Evolutionary conservation across 2,888 invertebrate species (phyloP).

Genomic region (Taphrorychus bicolor): DNA sequence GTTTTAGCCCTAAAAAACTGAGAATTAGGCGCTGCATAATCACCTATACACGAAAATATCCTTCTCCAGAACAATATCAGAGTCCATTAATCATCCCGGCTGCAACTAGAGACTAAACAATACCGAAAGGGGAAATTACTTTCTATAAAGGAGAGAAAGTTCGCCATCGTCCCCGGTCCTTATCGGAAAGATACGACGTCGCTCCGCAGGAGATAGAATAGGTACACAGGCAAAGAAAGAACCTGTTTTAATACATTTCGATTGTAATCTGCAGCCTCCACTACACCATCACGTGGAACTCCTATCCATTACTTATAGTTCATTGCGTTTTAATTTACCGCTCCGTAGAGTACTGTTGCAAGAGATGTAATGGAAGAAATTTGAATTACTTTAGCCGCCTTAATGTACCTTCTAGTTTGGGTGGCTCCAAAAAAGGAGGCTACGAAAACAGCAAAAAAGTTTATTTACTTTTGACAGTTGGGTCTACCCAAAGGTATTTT

Average conservation of each 20-base stretch:
- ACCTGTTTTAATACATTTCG: conserved; percentile 52
- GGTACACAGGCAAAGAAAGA: conserved; percentile 44
- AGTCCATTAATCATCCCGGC: conserved; percentile 14
- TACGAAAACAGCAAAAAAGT: background rate
- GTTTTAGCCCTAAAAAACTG: background rate
- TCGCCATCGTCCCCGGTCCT: conserved; percentile 27
- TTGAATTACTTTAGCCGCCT: conserved; percentile 28
- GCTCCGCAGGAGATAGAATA: conserved; percentile 32
- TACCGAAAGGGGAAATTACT: conserved; percentile 36
- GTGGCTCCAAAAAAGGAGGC: background rate
- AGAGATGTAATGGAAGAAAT: conserved; percentile 31
- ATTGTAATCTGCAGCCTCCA: conserved; percentile 48
- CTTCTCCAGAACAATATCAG: background rate
- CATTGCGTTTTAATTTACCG: conserved; percentile 57
- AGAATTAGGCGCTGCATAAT: background rate
- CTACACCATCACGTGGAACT: conserved; percentile 48
- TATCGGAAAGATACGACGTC: conserved; percentile 38
- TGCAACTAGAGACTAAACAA: conserved; percentile 30
- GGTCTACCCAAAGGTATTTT: conserved; percentile 4
- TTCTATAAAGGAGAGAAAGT: conserved; percentile 32
- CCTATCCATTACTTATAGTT: conserved; percentile 54
- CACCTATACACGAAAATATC: background rate
- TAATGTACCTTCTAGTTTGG: background rate
- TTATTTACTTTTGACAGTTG: background rate
- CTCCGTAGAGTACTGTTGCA: conserved; percentile 47